These are phyloP conservation scores for Pilophorus perplexus DNA, from an alignment of 2,888 invertebrate species.

Conservation along the genomic window DNA sequence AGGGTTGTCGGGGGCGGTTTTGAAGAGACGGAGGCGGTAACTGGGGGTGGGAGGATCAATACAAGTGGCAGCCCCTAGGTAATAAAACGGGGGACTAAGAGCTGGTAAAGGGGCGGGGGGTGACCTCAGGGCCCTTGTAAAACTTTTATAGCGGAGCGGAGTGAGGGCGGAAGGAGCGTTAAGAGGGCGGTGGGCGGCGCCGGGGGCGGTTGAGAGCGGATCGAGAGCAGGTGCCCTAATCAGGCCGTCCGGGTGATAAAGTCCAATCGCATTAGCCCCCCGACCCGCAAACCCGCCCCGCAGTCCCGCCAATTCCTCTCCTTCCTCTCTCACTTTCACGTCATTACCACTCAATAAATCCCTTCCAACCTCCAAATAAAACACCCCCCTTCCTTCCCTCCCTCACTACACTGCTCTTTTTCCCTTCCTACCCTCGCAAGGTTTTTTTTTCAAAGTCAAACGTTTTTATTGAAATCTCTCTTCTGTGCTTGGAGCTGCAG, in stretches of 20 bases:
- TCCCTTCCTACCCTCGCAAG: too few species aligned
- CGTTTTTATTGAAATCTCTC: too few species aligned
- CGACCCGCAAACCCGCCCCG: background rate
- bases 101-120: background rate
- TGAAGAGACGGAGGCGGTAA: too few species aligned
- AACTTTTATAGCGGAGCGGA: constrained; percentile 23
- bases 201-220: background rate
- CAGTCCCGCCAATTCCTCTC: constrained; percentile 15
- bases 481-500: too few species aligned
- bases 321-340: constrained; percentile 2
- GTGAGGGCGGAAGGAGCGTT: background rate
- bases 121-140: constrained; percentile 38
- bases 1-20: too few species aligned
- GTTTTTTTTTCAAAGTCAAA: too few species aligned
- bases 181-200: constrained; percentile 4
- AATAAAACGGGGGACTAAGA: constrained; percentile 16
- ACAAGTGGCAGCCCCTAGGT: constrained; percentile 36
- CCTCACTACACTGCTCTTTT: background rate
- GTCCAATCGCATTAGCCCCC: constrained; percentile 35
- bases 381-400: background rate
- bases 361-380: constrained; percentile 26
- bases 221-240: constrained; percentile 36
- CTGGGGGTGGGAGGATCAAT: constrained; percentile 22
- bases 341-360: constrained; percentile 38
- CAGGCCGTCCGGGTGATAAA: constrained; percentile 33